Base-by-base conservation (phyloP, 2,113 vertebrate species). In the Macrotus californicus region DNA sequence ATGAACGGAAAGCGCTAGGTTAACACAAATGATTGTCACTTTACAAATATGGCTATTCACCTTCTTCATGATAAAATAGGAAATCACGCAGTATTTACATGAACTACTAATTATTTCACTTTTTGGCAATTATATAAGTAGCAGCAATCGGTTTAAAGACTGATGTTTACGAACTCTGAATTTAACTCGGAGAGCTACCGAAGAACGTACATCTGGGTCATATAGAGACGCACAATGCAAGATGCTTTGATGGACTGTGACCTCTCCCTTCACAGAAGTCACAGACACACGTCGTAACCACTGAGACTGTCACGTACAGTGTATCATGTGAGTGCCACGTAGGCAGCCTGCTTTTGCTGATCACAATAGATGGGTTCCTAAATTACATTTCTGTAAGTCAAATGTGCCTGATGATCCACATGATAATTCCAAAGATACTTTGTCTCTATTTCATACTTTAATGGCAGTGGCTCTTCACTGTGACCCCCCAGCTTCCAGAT, bases 1-100 rank as follows among this genome's bases (percentile, higher is more conserved):
- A 92, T 79, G 73, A 97, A 98, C 92, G 69, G 92, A 97, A 96
- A 87, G 93, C 94, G 94, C 91, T 98, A 86, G 96, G 96, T 96
- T 89, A 97, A 98, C 97, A 98, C 88, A 89, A 36, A 98, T 98
- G 99, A 99, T 99, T 99, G 99, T 99, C 99, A 97, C 98, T 97
- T 98, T 93, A 96, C 96, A 98, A 97, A 98, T 96, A 98, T 93
- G 94, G 96, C 97, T 97, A 89, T 97, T 98, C 69, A 96, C 96
- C 97, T 98, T 95, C 96, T 98, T 98, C 96, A 97, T 96, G 97
- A 98, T 98, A 98, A 98, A 98, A 98, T 97, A 98, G 19, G 96
- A 94, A 88, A 89, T 96, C 97, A 96, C 50, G 48, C 98, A 98
- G 93, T 97, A 97, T 98, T 98, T 98, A 98, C 98, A 98, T 18